Evolutionary conservation across 2,797 vertebrate genomes (phyloP), one percentile per base, ranked within the genome.

Genomic region (Pangasius mekongensis): DNA sequence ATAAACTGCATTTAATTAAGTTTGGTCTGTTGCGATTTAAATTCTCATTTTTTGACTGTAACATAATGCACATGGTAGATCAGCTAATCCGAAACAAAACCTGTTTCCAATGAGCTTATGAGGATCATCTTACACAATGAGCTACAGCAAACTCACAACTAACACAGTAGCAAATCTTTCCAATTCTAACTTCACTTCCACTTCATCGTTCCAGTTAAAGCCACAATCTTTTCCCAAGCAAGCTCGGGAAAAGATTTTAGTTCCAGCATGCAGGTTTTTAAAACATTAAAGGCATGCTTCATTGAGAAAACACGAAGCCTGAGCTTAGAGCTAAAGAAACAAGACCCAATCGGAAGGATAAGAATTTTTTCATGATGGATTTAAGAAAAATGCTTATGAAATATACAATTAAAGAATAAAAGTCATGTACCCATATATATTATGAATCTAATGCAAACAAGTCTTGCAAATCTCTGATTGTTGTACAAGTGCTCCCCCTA

Each of bases 401-500:
- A 60, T 11, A 39, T 14, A 5, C 33, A 27, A 14, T 3, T 60
- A 27, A 58, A 27, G 58, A 47, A 27, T 39, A 4, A 36, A 80
- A 36, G 22, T 14, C 80, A 43, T n/a, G 58, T 16, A 27, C 20
- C 1, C 5, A 16, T 16, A n/a, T 14, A 60, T 14, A 27, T 58
- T 39, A 58, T 39, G 52, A 81, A 78, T 56, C 49, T 18, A 52
- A 77, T 77, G 16, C 77, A 22, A 36, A 56, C 27, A 77, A 78
- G n/a, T 11, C 11, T 62, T 64, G 1, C 6, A 49, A 64, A n/a
- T 33, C 30, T 36, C 30, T 33, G 52, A 16, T n/a, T 20, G 81
- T 24, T 24, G 83, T 69, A 7, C 13, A 5, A 52, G 43, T 16
- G 87, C 81, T 22, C 87, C 87, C 86, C 43, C 87, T 87, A 54